Percentiles rank a stretch among this genome's conserved stretches.
Conservation (phyloP, 2,113 vertebrate genomes). For the Ceuthmochares aereus region DNA sequence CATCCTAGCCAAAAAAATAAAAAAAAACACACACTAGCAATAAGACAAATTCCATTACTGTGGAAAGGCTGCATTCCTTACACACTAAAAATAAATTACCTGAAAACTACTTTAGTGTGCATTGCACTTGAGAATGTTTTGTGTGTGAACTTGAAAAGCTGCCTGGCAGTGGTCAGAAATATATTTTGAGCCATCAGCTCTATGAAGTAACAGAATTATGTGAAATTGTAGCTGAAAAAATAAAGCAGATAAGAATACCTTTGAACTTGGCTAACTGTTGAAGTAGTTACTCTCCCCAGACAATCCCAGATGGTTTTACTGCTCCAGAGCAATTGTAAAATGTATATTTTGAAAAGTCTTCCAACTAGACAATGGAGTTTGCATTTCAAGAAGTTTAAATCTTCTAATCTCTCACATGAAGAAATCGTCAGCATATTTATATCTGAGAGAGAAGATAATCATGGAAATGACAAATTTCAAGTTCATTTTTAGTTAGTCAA, state of each 20-base stretch:
- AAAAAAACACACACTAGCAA: not conserved
- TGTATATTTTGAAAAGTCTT: not conserved
- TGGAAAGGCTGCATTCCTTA: constrained; percentile 3
- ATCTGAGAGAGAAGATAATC: not conserved
- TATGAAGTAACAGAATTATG: not conserved
- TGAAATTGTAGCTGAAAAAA: constrained; percentile 6
- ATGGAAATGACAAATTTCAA: not conserved
- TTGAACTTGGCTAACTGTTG: constrained; percentile 28
- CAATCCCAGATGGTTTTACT: not conserved
- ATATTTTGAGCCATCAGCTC: not conserved
- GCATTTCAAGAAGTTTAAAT: constrained; percentile 3
- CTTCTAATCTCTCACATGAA: not conserved
- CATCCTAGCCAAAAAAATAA: not conserved
- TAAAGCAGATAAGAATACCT: constrained; percentile 38
- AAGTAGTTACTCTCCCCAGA: not conserved
- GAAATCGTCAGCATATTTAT: not conserved
- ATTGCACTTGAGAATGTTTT: constrained; percentile 16
- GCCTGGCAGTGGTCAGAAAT: constrained; percentile 42
- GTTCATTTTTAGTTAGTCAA: not conserved
- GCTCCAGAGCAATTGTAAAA: constrained; percentile 13
- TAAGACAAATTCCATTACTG: not conserved
- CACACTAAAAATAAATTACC: not conserved
- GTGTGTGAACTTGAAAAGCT: constrained; percentile 20
- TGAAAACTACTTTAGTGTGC: not conserved
- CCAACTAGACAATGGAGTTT: not conserved